These are phyloP conservation scores for Sialia sialis DNA, from an alignment of 2,113 vertebrate species.

Conservation along the genomic window DNA sequence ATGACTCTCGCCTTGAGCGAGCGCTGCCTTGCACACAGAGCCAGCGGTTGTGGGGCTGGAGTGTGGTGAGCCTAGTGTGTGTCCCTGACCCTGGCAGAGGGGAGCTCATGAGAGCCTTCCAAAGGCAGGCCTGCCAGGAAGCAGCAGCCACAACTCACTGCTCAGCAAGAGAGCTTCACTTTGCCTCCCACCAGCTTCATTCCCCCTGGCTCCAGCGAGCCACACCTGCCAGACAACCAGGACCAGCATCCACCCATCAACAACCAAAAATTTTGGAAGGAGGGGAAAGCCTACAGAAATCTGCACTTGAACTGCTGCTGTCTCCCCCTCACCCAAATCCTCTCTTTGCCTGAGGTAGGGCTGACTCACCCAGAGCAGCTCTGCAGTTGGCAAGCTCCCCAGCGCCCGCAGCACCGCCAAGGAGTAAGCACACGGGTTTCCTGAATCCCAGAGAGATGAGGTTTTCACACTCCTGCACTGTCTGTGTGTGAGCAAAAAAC, in stretches of 20 bases:
- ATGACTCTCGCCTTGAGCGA: too few species aligned
- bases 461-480: not conserved
- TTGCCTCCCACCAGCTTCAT: not conserved
- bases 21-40: not conserved
- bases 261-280: not conserved
- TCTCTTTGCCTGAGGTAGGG: not conserved
- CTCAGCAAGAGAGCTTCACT: not conserved
- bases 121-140: not conserved
- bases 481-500: not conserved
- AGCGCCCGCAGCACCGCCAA: not conserved
- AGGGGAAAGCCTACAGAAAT: not conserved
- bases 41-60: not conserved
- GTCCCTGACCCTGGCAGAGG: not conserved
- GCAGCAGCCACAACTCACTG: not conserved
- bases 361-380: not conserved
- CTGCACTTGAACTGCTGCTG: not conserved
- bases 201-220: not conserved
- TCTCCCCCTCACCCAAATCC: not conserved
- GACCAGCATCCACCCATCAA: not conserved
- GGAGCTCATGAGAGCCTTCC: not conserved
- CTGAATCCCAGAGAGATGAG: not conserved
- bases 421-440: not conserved
- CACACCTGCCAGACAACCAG: not conserved
- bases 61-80: accelerated
- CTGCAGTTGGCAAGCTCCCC: not conserved